A percentile compares a stretch with the other conserved stretches of the same genome.
These are phyloP conservation scores for Brachypodius melanocephalos DNA, from an alignment of 2,113 vertebrate genomes.

Conservation along the genomic window DNA sequence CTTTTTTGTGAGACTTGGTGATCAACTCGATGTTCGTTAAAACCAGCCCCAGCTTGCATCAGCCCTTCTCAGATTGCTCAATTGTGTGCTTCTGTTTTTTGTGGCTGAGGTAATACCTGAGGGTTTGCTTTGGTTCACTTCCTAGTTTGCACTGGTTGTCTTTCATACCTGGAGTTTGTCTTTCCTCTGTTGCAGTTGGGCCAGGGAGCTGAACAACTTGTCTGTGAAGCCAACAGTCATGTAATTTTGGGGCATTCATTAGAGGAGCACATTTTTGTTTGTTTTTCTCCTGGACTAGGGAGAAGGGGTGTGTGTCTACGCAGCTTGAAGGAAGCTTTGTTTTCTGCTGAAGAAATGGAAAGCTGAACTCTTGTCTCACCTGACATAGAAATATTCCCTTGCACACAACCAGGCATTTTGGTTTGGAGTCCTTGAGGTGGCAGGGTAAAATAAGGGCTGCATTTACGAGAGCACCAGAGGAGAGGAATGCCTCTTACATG, in stretches of 20 bases:
- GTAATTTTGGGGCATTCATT: background rate
- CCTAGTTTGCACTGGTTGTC: background rate
- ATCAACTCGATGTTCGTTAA: background rate
- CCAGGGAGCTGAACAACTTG: background rate
- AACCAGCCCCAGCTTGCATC: conserved; percentile 12
- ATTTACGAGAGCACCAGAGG: background rate
- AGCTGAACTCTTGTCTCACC: background rate
- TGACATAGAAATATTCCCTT: background rate
- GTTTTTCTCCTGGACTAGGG: background rate
- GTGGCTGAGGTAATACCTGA: background rate
- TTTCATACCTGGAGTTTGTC: background rate
- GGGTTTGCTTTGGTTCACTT: background rate
- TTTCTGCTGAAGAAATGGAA: conserved; percentile 5
- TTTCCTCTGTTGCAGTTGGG: background rate
- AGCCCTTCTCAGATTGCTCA: background rate
- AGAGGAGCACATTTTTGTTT: background rate
- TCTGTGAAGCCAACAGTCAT: background rate
- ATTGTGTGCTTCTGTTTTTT: background rate
- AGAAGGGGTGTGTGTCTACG: background rate
- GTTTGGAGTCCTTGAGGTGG: background rate
- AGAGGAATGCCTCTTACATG: background rate
- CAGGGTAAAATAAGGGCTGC: background rate
- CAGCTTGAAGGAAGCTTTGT: conserved; percentile 18
- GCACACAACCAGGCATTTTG: background rate
- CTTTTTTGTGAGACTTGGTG: background rate